phyloP scores from a whole-genome alignment of 2,888 invertebrate species.

The Monochamus alternatus region DNA sequence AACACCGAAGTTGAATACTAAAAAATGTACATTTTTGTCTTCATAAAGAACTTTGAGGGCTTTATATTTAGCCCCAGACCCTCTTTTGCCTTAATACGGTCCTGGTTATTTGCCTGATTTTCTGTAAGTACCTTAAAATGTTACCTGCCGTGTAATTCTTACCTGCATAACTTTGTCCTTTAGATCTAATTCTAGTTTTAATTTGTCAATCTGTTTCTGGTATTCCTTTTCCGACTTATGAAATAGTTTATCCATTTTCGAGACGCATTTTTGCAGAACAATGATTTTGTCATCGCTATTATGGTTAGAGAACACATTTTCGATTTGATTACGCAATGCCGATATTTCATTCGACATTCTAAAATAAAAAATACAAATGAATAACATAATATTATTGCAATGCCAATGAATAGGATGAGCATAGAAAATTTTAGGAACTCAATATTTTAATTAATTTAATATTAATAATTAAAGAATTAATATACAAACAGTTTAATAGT shows the following conservation, averaged over 20 bases:
- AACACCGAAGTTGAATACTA: too few relatives aligned
- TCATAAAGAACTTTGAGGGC: too few relatives aligned
- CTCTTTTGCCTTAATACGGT: too few relatives aligned
- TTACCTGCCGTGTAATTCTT: conserved; percentile 26
- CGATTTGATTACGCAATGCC: conserved; percentile 53
- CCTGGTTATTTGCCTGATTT: too few relatives aligned
- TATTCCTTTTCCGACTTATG: conserved; percentile 62
- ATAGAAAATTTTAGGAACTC: too few relatives aligned
- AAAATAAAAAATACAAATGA: conserved; percentile 15
- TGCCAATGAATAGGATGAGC: too few relatives aligned
- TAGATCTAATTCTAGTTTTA: conserved; percentile 60
- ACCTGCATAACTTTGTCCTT: conserved; percentile 60
- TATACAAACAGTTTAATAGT: too few relatives aligned
- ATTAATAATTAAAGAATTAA: too few relatives aligned
- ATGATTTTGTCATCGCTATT: conserved; percentile 54
- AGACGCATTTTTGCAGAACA: conserved; percentile 61
- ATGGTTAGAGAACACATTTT: conserved; percentile 41
- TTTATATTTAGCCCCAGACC: too few relatives aligned
- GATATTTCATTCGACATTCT: conserved; percentile 58
- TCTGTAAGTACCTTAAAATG: conserved; percentile 1
- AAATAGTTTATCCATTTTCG: conserved; percentile 63
- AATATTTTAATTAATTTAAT: too few relatives aligned
- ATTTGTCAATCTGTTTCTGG: conserved; percentile 58
- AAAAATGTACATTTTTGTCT: too few relatives aligned
- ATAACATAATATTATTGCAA: neutral